Base-by-base conservation (phyloP, 1,140 invertebrate genomes). In the Drosophila tani region DNA sequence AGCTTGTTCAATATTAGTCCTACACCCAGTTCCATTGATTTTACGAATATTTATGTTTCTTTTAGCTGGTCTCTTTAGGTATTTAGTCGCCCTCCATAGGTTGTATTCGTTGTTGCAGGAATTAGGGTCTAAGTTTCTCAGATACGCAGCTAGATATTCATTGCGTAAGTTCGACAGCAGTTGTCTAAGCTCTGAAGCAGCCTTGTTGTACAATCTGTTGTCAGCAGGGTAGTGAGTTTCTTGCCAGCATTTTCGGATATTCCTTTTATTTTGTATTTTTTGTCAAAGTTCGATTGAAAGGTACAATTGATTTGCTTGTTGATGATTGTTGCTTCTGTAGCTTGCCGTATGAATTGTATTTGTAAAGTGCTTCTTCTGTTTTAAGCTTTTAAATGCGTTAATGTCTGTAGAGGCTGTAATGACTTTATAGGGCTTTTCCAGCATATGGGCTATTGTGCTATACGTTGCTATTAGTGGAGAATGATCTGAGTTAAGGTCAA, bases 11-110 rank as follows among this genome's bases (percentile, higher is more conserved):
- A 12, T 5, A 14, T 55, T 6, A 38, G 51, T 40, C 11, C 51
- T 53, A 35, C 51, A 53, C 51, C 51, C 38, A 53, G 8, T 53
- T 53, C 49, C 49, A 51, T 35, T 51, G 49, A 2, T 51, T 29
- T 51, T 51, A 12, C 27, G 27, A 12, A 51, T 53, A 6, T 5
- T 45, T 19, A 14, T 38, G 58, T 50, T 50, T 29, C 49, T 50
- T 50, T 41, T 50, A n/a, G 7, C 14, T 51, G 29, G 50, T 51
- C 50, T 51, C n/a, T 51, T 51, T 9, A 51, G 29, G 9, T 32
- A 51, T 51, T 51, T 51, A 32, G 50, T 53, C 6, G 50, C 27
- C 11, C 50, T 53, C 29, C 50, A 19, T 14, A 53, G 49, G 15
- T 32, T 50, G 5, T 32, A 8, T n/a, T 50, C 24, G 3, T 50